Base-by-base conservation (phyloP, 1,140 invertebrate species). In the Rhopalosiphum padi region DNA sequence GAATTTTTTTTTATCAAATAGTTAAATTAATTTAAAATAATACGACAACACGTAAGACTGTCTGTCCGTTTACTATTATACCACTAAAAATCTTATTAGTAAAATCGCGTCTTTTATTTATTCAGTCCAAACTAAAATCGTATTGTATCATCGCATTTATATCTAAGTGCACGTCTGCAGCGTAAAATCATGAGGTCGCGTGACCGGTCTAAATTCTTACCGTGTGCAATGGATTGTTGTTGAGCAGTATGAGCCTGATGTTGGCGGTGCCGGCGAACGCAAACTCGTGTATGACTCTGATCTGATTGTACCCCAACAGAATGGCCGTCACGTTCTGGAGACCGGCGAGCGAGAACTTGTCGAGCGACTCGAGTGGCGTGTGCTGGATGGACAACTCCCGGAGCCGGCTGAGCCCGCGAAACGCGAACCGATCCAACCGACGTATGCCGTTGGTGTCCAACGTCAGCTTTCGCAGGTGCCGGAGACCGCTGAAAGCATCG, bases 251-350 rank as follows among this genome's bases (percentile, higher is more conserved):
- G 53, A 97, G 95, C 94, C 97, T 97, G 53, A 98, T 96, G 95
- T 97, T 98, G 53, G 97, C 97, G 0, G 97, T 97, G 22, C 97
- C 97, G 0, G 97, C 97, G 94, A 98, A 98, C 21, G 97, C 97
- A 94, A 97, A 97, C 4, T 96, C 96, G 95, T 98, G 97, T 83
- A 98, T 97, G 94, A 97, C 96, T 21, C 96, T 96, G 30, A 98
- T 98, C 94, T 97, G 97, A 95, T 98, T 98, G 95, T 98, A 96
- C 23, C 97, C 96, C 23, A 98, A 95, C 90, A 97, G 95, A 82
- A 98, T 97, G 4, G 97, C 96, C 3, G 97, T 97, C 18, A 98
- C 96, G 94, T 98, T 98, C 94, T 98, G 97, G 11, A 98, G 95
- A 0, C 97, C 97, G 23, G 97, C 97, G 94, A 98, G 98, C 0